A percentile compares a stretch with the other conserved stretches of the same genome.
phyloP scores from a whole-genome alignment of 2,113 vertebrate genomes.

The Prunella fulvescens region DNA sequence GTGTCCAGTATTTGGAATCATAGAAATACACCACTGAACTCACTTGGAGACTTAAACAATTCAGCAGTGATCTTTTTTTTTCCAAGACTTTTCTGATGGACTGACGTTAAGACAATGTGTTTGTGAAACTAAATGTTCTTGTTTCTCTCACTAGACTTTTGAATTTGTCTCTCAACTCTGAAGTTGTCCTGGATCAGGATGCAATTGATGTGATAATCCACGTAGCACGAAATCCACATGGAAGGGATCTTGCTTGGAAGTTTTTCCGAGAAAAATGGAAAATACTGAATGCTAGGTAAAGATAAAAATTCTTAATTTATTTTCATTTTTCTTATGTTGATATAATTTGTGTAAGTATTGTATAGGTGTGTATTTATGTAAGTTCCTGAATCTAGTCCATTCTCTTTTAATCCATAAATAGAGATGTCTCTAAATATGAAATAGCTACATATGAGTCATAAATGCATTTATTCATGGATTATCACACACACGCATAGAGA shows the following conservation, averaged over 20 bases:
- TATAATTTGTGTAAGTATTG: neutral
- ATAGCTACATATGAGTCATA: neutral
- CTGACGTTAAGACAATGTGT: neutral
- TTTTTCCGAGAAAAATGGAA: conserved; percentile 97
- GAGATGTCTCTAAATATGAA: neutral
- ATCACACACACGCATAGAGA: neutral
- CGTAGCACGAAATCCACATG: conserved; percentile 91
- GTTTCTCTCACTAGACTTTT: conserved; percentile 74
- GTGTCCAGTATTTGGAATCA: neutral
- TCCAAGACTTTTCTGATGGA: neutral
- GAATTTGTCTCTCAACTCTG: conserved; percentile 93
- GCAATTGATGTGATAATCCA: conserved; percentile 97
- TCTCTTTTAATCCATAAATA: neutral
- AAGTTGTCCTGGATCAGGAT: conserved; percentile 94
- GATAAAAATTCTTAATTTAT: neutral
- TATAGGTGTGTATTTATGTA: neutral
- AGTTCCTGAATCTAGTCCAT: neutral
- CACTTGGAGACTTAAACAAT: neutral
- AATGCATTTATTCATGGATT: conserved; percentile 1
- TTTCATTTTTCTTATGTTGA: neutral
- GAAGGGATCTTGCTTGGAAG: conserved; percentile 92
- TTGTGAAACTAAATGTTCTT: neutral
- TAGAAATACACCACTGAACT: neutral
- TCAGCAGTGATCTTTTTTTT: neutral
- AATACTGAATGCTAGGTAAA: conserved; percentile 90